Percentiles rank a stretch among this genome's conserved stretches.
These are phyloP conservation scores for Metridium senile DNA, from an alignment of 92 coral and sea anemone species.

Conservation along the genomic window DNA sequence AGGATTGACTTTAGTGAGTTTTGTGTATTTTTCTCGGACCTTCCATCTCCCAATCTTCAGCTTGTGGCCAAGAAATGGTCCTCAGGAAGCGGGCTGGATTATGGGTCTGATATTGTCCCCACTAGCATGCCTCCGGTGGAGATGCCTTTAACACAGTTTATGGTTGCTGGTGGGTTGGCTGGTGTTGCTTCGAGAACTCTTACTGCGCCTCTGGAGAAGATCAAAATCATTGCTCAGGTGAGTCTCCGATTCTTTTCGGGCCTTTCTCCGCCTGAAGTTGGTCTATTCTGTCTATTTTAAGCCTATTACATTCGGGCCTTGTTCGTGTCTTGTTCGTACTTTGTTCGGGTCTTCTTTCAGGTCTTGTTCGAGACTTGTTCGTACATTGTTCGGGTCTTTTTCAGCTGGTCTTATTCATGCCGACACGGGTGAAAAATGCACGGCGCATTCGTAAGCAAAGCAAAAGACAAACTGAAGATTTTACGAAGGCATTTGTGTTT, in stretches of 20 bases:
- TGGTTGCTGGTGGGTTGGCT: conserved; percentile 14
- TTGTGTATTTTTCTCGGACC: neutral
- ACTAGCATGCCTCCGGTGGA: neutral
- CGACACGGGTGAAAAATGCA: too few relatives aligned
- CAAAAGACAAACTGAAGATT: too few relatives aligned
- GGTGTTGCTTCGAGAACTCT: conserved; percentile 15
- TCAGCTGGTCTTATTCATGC: too few relatives aligned
- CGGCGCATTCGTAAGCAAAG: too few relatives aligned
- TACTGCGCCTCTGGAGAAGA: conserved; percentile 13
- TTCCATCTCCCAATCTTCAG: conserved; percentile 14
- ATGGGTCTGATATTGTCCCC: conserved; percentile 10
- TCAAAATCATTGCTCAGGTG: conserved; percentile 13
- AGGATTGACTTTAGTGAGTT: neutral
- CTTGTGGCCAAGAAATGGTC: conserved; percentile 7
- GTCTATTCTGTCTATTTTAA: too few relatives aligned
- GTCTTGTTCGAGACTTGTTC: too few relatives aligned
- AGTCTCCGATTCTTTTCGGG: neutral
- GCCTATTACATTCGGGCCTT: too few relatives aligned
- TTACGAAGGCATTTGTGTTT: too few relatives aligned
- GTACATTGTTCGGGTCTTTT: too few relatives aligned
- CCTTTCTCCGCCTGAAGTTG: too few relatives aligned
- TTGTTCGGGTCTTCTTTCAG: too few relatives aligned
- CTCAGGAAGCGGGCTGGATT: conserved; percentile 10
- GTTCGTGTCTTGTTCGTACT: too few relatives aligned
- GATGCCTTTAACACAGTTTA: conserved; percentile 10